Conservation (phyloP, 2,888 invertebrate species). For the Cheilosia grossa region DNA sequence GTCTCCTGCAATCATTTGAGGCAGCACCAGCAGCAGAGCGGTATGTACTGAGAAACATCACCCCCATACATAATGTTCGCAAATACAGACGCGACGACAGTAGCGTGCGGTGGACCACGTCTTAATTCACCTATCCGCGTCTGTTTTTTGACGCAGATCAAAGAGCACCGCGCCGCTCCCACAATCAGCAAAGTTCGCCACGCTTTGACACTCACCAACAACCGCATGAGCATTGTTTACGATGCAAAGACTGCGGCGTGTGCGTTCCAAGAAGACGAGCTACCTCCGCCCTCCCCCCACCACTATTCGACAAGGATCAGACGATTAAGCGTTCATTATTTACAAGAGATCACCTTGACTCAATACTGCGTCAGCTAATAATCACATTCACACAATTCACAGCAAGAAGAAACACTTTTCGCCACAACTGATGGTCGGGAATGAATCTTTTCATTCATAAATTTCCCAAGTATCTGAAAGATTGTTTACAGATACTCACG, state of each 20-base stretch:
- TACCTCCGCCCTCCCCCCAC: no score
- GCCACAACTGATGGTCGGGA: slow-evolving; percentile 45
- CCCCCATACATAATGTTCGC: slow-evolving; percentile 31
- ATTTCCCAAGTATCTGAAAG: slow-evolving; percentile 53
- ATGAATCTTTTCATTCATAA: slow-evolving; percentile 71
- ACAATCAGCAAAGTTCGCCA: slow-evolving; percentile 48
- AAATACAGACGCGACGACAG: slow-evolving; percentile 28
- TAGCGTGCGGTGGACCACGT: slow-evolving; percentile 57
- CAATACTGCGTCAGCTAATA: slow-evolving; percentile 34
- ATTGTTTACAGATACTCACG: slow-evolving; percentile 61
- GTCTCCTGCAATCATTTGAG: slow-evolving; percentile 31
- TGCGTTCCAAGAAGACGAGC: slow-evolving; percentile 54
- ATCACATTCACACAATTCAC: slow-evolving; percentile 24
- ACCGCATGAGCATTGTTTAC: slow-evolving; percentile 58
- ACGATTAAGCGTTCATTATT: slow-evolving; percentile 67
- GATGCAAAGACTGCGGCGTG: slow-evolving; percentile 32
- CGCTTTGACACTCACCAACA: slow-evolving; percentile 67
- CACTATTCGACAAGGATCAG: slow-evolving; percentile 43
- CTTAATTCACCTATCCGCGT: slow-evolving; percentile 66
- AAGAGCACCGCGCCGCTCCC: slow-evolving; percentile 49
- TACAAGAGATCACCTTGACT: slow-evolving; percentile 64
- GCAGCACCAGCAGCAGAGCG: slow-evolving; percentile 24
- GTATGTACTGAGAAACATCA: slow-evolving; percentile 29
- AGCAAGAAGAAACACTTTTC: slow-evolving; percentile 60
- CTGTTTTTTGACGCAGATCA: slow-evolving; percentile 66